Conservation (phyloP, 2,797 vertebrate species). For the Cirrhinus molitorella region DNA sequence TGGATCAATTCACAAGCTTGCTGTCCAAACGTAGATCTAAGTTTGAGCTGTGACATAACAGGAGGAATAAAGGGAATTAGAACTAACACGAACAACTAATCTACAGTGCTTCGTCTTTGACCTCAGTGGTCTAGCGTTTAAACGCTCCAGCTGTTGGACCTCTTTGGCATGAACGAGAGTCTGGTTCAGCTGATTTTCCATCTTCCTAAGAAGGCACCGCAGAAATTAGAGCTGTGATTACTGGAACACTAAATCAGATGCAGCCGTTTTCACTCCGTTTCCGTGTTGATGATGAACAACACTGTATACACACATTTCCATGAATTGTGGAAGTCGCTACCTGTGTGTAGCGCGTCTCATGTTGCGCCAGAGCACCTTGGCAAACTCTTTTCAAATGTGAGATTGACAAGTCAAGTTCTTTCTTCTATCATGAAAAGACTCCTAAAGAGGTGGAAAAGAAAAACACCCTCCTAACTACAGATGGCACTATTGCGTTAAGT, state of each 20-base stretch:
- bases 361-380: neutral
- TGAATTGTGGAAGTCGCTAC: slow-evolving; percentile 17
- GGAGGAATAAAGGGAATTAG: slow-evolving; percentile 61
- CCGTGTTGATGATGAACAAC: slow-evolving; percentile 8
- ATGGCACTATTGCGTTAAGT: slow-evolving; percentile 82
- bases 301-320: slow-evolving; percentile 2
- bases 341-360: slow-evolving; percentile 1
- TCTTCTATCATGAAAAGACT: neutral
- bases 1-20: slow-evolving; percentile 9
- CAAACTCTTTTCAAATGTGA: slow-evolving; percentile 4
- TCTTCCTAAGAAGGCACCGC: slow-evolving; percentile 39
- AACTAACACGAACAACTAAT: slow-evolving; percentile 66
- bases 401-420: slow-evolving; percentile 9
- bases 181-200: slow-evolving; percentile 43
- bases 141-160: slow-evolving; percentile 36
- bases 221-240: slow-evolving; percentile 47
- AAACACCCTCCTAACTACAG: slow-evolving; percentile 74
- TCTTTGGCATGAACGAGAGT: slow-evolving; percentile 31
- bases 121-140: slow-evolving; percentile 41
- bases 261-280: neutral
- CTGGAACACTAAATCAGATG: slow-evolving; percentile 47
- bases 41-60: slow-evolving; percentile 17
- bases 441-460: neutral
- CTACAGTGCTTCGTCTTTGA: slow-evolving; percentile 61
- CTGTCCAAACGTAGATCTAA: neutral